These are phyloP conservation scores for Gopherus flavomarginatus DNA, from an alignment of 2,113 vertebrate species.

Conservation along the genomic window DNA sequence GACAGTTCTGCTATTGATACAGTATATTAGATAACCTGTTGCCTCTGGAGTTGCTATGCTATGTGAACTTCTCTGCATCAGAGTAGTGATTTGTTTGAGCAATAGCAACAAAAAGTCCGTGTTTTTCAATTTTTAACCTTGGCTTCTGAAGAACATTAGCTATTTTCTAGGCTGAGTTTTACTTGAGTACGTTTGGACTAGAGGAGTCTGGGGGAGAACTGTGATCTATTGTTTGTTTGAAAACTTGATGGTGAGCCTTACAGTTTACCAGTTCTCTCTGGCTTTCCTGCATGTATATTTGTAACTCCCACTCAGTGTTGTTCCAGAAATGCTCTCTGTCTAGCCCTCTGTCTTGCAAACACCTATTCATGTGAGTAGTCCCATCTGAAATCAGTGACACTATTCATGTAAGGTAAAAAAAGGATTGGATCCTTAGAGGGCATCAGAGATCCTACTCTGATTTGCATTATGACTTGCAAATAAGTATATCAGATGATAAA, in stretches of 20 bases:
- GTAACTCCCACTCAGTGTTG: not conserved
- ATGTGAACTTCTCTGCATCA: not conserved
- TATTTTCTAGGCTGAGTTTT: not conserved
- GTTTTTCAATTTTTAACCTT: not conserved
- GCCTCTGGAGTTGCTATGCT: not conserved
- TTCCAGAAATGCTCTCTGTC: not conserved
- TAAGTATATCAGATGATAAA: not conserved
- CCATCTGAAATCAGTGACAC: not conserved
- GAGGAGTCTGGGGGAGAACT: rapidly evolving
- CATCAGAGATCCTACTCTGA: constrained; percentile 21
- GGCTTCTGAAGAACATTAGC: not conserved
- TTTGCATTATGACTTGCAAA: not conserved
- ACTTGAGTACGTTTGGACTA: not conserved
- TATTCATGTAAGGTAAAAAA: not conserved
- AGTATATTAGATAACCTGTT: not conserved
- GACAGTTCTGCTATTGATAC: not conserved
- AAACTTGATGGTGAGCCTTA: not conserved
- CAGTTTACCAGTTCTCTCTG: not conserved
- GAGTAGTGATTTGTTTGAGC: not conserved
- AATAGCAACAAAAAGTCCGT: not conserved
- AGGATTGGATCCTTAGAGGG: constrained; percentile 56
- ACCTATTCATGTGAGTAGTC: not conserved
- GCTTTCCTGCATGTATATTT: rapidly evolving
- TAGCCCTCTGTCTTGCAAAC: not conserved
- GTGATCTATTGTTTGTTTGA: not conserved